Evolutionary conservation across 2,113 vertebrate species (phyloP), one percentile per base, ranked within the genome.

Genomic region (Procavia capensis): DNA sequence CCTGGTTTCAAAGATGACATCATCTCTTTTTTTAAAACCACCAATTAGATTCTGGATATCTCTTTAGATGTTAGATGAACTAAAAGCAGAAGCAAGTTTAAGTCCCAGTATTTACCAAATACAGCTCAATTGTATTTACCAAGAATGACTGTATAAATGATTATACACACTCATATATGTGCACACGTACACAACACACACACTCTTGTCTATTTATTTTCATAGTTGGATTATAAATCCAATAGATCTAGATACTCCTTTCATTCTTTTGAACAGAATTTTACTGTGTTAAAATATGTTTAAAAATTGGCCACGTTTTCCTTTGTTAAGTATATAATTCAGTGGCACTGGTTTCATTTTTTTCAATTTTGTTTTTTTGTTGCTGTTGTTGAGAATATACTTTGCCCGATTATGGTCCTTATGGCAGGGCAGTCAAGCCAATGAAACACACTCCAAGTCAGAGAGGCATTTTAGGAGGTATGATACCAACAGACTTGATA

Each of bases 71-170:
- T 93, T 84, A 95, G 61, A 63, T 75, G 87, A 57, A 78, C 50
- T 88, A 68, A 54, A 59, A 57, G 11, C 45, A 11, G 81, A 97
- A 97, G 63, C 63, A 96, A 95, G 97, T 90, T 82, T 91, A 95
- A 96, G 86, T 75, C 57, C n/a, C 22, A 93, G 66, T 54, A 95
- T 86, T 94, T 95, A 97, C 36, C 90, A 70, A 93, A 29, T 41
- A 10, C 57, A 89, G 94, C 79, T 97, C 87, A 85, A 47, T 95
- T 59, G 94, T 94, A 97, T 97, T 97, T 96, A 96, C 96, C 93
- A 96, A 82, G 68, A 88, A 95, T 27, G 24, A 85, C 41, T 96
- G 43, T 63, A 96, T 54, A 97, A 97, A 96, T 64, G 72, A 96
- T 96, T n/a, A n/a, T 4, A 66, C 10, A 79, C 9, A n/a, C 4